A percentile compares a stretch with the other conserved stretches of the same genome.
Evolutionary conservation across 2,888 invertebrate genomes (phyloP).

Genomic region (Acleris laterana): DNA sequence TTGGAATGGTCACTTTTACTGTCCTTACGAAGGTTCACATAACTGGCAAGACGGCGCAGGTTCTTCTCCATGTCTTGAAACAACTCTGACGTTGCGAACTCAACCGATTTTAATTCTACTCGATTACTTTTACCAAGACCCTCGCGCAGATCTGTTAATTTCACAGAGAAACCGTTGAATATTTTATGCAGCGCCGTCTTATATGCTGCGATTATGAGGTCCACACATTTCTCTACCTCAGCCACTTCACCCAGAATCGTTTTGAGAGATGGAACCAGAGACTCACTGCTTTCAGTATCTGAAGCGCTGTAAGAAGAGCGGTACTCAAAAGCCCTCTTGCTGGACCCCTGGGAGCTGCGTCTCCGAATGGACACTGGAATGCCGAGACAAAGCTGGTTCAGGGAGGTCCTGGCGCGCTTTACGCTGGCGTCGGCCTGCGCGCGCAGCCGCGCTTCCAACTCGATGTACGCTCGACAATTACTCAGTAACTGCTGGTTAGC

Average conservation of each 20-base stretch:
- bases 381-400: constrained; percentile 63
- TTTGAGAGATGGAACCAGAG: constrained; percentile 39
- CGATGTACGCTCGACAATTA: constrained; percentile 64
- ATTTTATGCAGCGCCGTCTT: constrained; percentile 56
- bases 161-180: constrained; percentile 53
- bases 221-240: constrained; percentile 54
- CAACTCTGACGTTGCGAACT: constrained; percentile 43
- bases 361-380: constrained; percentile 44
- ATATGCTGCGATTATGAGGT: constrained; percentile 59
- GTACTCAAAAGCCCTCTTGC: no score
- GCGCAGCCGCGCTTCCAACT: constrained; percentile 62
- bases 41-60: constrained; percentile 45
- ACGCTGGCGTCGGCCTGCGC: constrained; percentile 57
- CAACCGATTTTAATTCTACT: constrained; percentile 40
- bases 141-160: constrained; percentile 54
- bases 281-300: constrained; percentile 3
- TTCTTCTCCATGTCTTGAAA: constrained; percentile 50
- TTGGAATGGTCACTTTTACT: constrained; percentile 36
- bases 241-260: constrained; percentile 45
- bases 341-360: constrained; percentile 36
- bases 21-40: constrained; percentile 24
- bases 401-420: constrained; percentile 51
- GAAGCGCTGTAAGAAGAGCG: background rate
- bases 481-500: constrained; percentile 72
- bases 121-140: constrained; percentile 43